These are phyloP conservation scores for Aeoliscus strigatus DNA, from an alignment of 2,797 vertebrate genomes.

Conservation along the genomic window DNA sequence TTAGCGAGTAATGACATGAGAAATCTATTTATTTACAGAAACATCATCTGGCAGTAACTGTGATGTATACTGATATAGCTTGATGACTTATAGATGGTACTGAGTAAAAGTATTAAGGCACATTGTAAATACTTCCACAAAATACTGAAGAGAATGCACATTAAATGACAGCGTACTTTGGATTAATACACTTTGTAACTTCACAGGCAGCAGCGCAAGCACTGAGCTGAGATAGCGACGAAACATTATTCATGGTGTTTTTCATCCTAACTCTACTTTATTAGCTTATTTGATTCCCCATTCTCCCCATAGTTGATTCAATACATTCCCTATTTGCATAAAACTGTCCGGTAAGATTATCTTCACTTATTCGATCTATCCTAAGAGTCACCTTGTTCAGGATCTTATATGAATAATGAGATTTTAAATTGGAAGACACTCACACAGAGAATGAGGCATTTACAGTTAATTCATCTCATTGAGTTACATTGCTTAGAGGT, in stretches of 20 bases:
- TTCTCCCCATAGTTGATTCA: conserved; percentile 83
- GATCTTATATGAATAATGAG: conserved; percentile 85
- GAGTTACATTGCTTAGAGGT: conserved; percentile 85
- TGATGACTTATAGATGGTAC: conserved; percentile 44
- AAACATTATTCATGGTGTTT: conserved; percentile 76
- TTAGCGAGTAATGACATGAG: conserved; percentile 39
- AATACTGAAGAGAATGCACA: conserved; percentile 63
- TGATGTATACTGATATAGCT: conserved; percentile 35
- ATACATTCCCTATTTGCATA: conserved; percentile 83
- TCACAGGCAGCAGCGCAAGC: conserved; percentile 62
- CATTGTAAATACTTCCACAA: conserved; percentile 46
- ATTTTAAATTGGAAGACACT: conserved; percentile 87
- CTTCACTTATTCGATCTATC: conserved; percentile 84
- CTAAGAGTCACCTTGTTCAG: conserved; percentile 84
- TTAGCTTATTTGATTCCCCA: conserved; percentile 83
- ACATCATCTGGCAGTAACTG: conserved; percentile 25
- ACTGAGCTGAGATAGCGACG: conserved; percentile 62
- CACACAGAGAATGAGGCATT: conserved; percentile 82
- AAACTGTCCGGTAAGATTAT: conserved; percentile 84
- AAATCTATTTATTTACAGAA: conserved; percentile 24
- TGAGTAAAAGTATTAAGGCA: conserved; percentile 43
- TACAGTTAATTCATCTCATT: conserved; percentile 85
- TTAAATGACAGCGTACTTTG: conserved; percentile 69
- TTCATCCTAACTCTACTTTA: conserved; percentile 78
- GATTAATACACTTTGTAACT: conserved; percentile 74